phyloP scores from a whole-genome alignment of 64 coral and sea anemone genomes.

The Acropora yongei region DNA sequence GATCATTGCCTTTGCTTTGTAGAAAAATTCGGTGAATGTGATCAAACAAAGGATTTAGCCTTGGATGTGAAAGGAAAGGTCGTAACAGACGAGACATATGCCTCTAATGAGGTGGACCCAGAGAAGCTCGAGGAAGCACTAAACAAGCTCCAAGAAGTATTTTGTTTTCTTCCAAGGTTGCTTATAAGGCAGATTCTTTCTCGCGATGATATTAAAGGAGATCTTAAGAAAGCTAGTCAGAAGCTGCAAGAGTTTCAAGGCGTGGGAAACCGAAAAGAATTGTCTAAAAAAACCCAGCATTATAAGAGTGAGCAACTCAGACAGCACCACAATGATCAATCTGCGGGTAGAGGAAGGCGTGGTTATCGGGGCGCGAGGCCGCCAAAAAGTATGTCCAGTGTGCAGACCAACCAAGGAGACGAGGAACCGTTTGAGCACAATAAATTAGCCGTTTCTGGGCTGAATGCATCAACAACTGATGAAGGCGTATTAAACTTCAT shows the following conservation, averaged over 20 bases:
- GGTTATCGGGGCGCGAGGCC: background rate
- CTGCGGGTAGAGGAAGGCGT: background rate
- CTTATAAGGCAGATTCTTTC: slow-evolving; percentile 44
- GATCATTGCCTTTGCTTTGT: too few species aligned
- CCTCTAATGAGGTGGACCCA: slow-evolving; percentile 54
- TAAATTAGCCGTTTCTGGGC: too few species aligned
- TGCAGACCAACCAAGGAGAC: too few species aligned
- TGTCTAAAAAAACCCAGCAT: background rate
- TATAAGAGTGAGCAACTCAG: background rate
- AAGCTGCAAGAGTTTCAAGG: slow-evolving; percentile 48
- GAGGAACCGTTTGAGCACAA: background rate
- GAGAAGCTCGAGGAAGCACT: background rate
- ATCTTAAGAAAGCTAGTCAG: slow-evolving; percentile 23
- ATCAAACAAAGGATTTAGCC: too few species aligned
- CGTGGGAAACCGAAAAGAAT: slow-evolving; percentile 14
- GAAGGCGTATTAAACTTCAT: too few species aligned
- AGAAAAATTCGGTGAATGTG: too few species aligned
- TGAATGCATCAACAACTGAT: too few species aligned
- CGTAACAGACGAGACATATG: background rate
- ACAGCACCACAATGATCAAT: background rate
- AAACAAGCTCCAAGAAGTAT: slow-evolving; percentile 28
- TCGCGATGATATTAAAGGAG: slow-evolving; percentile 53
- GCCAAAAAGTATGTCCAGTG: background rate
- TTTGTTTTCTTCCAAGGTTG: slow-evolving; percentile 21
- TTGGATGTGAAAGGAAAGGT: too few species aligned